Conservation (phyloP, 2,888 invertebrate species). For the Mycalesis mineus region DNA sequence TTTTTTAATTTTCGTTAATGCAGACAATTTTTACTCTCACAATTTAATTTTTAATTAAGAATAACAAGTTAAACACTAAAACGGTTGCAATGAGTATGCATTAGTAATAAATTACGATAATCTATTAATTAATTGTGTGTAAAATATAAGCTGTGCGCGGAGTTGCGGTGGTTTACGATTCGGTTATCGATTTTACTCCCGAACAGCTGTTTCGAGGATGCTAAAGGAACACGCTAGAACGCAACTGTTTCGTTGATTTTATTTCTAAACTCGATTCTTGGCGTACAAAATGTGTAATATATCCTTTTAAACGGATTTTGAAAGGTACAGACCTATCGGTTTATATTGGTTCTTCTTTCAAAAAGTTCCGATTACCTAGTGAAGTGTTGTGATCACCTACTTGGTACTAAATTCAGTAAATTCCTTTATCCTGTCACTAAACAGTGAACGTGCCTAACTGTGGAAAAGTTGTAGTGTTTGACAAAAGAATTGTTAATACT, state of each 20-base stretch:
- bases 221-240: conserved; percentile 38
- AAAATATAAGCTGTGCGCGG: conserved; percentile 42
- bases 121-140: conserved; percentile 26
- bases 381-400: conserved; percentile 14
- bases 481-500: conserved; percentile 20
- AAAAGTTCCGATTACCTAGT: conserved; percentile 13
- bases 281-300: not conserved
- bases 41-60: not conserved
- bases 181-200: conserved; percentile 64
- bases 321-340: not conserved
- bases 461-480: conserved; percentile 15
- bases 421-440: not conserved
- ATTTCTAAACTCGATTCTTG: not conserved
- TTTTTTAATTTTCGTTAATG: not conserved
- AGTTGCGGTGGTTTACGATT: conserved; percentile 39
- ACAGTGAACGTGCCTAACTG: conserved; percentile 1
- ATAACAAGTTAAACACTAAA: not conserved
- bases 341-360: not conserved
- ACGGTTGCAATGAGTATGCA: not conserved
- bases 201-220: conserved; percentile 70
- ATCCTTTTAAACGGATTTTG: not conserved
- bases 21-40: not conserved
- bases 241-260: conserved; percentile 1
- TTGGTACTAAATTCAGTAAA: not conserved
- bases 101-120: conserved; percentile 1